Percentiles rank a stretch among this genome's conserved stretches.
These are phyloP conservation scores for Porites divaricata DNA, from an alignment of 92 coral and sea anemone genomes.

Conservation along the genomic window DNA sequence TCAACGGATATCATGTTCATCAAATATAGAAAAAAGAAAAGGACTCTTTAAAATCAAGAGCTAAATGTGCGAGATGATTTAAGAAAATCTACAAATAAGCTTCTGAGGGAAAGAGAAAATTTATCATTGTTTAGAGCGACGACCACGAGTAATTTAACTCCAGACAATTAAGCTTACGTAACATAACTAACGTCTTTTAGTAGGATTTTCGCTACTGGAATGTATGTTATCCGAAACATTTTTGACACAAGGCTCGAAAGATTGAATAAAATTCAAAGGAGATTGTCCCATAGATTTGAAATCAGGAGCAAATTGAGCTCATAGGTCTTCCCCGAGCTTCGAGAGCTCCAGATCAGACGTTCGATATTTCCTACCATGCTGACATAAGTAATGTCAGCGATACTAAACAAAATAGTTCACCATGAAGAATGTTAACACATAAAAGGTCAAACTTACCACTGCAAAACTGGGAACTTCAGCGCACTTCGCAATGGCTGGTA, in stretches of 20 bases:
- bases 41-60: too few relatives aligned
- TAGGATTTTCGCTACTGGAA: neutral
- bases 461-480: neutral
- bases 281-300: neutral
- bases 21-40: too few relatives aligned
- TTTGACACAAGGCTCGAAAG: neutral
- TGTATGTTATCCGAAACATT: neutral
- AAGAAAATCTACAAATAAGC: too few relatives aligned
- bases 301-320: neutral
- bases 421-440: neutral
- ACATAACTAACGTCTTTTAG: too few relatives aligned
- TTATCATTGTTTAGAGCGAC: neutral
- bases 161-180: too few relatives aligned
- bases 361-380: neutral
- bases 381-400: neutral
- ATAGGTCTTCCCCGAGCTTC: neutral
- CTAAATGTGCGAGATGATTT: too few relatives aligned
- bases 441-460: constrained; percentile 18
- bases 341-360: neutral
- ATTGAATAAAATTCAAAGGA: neutral
- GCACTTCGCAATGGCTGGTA: neutral
- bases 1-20: too few relatives aligned
- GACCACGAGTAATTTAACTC: constrained; percentile 11
- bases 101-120: too few relatives aligned
- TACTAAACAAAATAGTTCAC: too few relatives aligned